Evolutionary conservation across 2,797 vertebrate genomes (phyloP).

Genomic region (Ptychobarbus kaznakovi): DNA sequence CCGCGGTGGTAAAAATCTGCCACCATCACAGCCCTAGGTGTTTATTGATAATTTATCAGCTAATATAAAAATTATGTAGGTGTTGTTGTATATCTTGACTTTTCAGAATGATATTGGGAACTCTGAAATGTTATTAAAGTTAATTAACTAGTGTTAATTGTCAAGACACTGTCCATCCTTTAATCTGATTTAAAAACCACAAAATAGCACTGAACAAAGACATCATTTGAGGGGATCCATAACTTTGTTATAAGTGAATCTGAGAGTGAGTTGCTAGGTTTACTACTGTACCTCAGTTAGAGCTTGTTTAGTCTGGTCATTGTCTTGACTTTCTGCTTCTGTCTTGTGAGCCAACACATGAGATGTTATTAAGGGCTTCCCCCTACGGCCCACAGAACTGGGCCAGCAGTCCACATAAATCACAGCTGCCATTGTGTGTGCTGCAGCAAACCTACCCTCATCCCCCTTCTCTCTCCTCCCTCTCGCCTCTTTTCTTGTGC

Average conservation of each 20-base stretch:
- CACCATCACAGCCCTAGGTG: neutral
- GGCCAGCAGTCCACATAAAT: conserved; percentile 72
- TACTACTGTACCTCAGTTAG: neutral
- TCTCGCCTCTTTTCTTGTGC: conserved; percentile 12
- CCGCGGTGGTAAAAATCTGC: no score
- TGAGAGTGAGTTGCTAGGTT: neutral
- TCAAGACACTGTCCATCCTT: neutral
- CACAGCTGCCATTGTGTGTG: conserved; percentile 70
- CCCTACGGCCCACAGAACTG: conserved; percentile 65
- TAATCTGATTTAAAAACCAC: neutral
- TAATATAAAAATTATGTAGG: no score
- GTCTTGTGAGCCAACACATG: conserved; percentile 14
- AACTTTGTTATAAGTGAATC: neutral
- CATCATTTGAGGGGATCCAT: neutral
- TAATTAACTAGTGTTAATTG: no score
- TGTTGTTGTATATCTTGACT: no score
- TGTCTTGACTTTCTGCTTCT: conserved; percentile 54
- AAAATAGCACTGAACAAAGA: neutral
- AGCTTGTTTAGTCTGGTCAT: neutral
- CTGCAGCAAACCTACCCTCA: conserved; percentile 65
- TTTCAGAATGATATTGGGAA: no score
- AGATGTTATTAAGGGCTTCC: conserved; percentile 48
- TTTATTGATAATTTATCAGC: no score
- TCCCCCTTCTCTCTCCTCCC: conserved; percentile 36
- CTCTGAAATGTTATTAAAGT: no score